Percentiles rank a stretch among this genome's conserved stretches.
These are phyloP conservation scores for Lycaena phlaeas DNA, from an alignment of 2,888 invertebrate species.

Conservation along the genomic window DNA sequence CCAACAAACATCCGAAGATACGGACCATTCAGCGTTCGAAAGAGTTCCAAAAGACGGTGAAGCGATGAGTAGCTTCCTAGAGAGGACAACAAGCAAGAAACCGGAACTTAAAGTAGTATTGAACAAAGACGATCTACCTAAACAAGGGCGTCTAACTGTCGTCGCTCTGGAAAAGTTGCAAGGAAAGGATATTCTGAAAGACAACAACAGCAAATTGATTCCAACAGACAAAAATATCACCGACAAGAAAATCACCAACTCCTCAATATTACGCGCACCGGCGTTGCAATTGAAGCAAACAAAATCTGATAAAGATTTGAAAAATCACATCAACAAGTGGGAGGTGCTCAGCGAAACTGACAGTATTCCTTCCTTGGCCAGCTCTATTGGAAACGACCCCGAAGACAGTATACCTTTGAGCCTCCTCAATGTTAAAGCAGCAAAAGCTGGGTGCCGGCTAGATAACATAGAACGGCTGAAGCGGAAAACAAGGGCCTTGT, in stretches of 20 bases:
- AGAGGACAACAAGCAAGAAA: slow-evolving; percentile 68
- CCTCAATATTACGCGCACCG: slow-evolving; percentile 57
- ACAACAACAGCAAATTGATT: slow-evolving; percentile 33
- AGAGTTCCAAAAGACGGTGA: slow-evolving; percentile 81
- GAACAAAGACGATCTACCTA: slow-evolving; percentile 65
- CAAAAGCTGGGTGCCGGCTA: slow-evolving; percentile 38
- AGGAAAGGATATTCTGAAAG: slow-evolving; percentile 47
- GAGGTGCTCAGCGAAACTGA: slow-evolving; percentile 75
- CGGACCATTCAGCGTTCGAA: slow-evolving; percentile 72
- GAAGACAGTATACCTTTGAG: slow-evolving; percentile 74
- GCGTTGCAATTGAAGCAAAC: slow-evolving; percentile 55
- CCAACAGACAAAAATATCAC: slow-evolving; percentile 25
- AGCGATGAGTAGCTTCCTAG: slow-evolving; percentile 76
- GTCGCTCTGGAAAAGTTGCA: slow-evolving; percentile 75
- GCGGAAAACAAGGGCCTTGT: slow-evolving; percentile 70
- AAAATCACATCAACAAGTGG: slow-evolving; percentile 66
- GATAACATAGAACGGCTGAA: slow-evolving; percentile 61
- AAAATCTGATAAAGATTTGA: slow-evolving; percentile 51
- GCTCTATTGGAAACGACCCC: slow-evolving; percentile 65
- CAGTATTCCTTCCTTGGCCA: slow-evolving; percentile 67
- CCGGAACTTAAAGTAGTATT: slow-evolving; percentile 61
- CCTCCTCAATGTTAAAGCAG: slow-evolving; percentile 55
- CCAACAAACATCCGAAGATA: slow-evolving; percentile 51
- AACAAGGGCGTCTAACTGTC: slow-evolving; percentile 72
- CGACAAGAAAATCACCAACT: slow-evolving; percentile 42